A percentile compares a stretch with the other conserved stretches of the same genome.
Conservation (phyloP, 2,113 vertebrate species). For the Psilopsiagon aymara region DNA sequence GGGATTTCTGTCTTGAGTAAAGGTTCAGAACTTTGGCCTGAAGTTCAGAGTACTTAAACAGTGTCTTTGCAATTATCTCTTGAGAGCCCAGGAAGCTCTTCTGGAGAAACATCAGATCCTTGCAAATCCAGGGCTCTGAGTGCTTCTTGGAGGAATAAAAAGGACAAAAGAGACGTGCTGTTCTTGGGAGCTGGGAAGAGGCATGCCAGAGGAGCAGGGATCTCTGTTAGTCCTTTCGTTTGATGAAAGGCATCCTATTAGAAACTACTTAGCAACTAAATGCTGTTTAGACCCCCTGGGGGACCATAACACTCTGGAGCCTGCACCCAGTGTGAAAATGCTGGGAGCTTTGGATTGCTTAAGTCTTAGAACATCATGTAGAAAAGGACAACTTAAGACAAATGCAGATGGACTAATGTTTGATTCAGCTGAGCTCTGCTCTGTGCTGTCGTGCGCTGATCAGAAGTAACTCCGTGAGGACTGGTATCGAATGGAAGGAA, state of each 20-base stretch:
- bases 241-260: background rate
- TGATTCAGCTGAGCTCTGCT: background rate
- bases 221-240: background rate
- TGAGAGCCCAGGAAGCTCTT: background rate
- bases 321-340: background rate
- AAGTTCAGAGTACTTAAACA: background rate
- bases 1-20: background rate
- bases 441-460: accelerated
- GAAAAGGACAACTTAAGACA: background rate
- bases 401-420: background rate
- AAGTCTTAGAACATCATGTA: background rate
- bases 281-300: background rate
- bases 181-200: background rate
- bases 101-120: background rate
- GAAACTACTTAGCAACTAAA: background rate
- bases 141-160: background rate
- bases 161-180: background rate
- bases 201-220: background rate
- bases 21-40: background rate
- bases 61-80: background rate
- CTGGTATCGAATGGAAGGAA: background rate
- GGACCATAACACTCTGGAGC: background rate
- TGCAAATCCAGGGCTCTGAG: background rate
- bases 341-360: background rate
- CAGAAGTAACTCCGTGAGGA: background rate